Base-by-base conservation (phyloP, 2,888 invertebrate species). In the Lepidochrysops patricia region DNA sequence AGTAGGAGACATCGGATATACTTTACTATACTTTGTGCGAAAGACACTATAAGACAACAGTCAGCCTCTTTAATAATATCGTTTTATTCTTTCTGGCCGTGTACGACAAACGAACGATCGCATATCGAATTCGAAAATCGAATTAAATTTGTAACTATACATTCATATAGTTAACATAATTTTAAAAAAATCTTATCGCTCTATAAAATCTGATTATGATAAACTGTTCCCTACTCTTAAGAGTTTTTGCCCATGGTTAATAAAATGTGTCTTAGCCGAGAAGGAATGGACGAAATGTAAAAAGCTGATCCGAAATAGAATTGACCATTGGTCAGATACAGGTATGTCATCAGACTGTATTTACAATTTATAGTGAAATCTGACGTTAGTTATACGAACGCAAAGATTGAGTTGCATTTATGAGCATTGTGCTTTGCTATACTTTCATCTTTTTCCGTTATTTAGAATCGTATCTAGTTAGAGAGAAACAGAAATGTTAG, bases 71-170 rank as follows among this genome's bases (percentile, higher is more conserved):
- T 6, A 13, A 15, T 37, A 6, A 37, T 15, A 37, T 37, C 13
- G 37, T 37, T 6, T 37, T 37, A 6, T n/a, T 1, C 13, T 35
- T 6, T 15, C 6, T 15, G 1, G 37, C 2, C 13, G 15, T 23
- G 13, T n/a, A n/a, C n/a, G n/a, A n/a, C 19, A 43, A 43, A 13
- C 43, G 43, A 43, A 54, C 54, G 32, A 54, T 27, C n/a, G n/a
- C n/a, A 19, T 54, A 54, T 32, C 54, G 27, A 54, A 27, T 54
- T 29, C 29, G 32, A 54, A 29, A 54, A 54, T 43, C 57, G 43
- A 57, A 43, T 57, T 59, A 43, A 50, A 72, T 72, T 67, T 63
- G 67, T 71, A 54, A 69, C 71, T 75, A 71, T 72, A 72, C 67
- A 13, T 15, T 62, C 61, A 43, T 73, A 75, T 73, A 76, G 72